These are phyloP conservation scores for Sciurus carolinensis DNA, from an alignment of 2,797 vertebrate genomes.

Conservation along the genomic window DNA sequence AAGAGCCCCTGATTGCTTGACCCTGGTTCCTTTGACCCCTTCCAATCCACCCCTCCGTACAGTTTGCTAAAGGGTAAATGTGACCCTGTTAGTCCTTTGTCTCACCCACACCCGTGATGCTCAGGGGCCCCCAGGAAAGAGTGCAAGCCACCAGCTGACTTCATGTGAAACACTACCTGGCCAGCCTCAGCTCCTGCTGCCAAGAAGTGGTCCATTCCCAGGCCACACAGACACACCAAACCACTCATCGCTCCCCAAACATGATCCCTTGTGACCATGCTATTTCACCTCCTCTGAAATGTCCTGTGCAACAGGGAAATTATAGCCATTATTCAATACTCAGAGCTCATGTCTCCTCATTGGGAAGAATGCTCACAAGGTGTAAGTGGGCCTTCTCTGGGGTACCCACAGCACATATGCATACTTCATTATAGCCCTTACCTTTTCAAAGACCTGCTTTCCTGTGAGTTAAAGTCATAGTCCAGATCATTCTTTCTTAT, in stretches of 20 bases:
- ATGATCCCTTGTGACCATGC: neutral
- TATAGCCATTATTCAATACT: neutral
- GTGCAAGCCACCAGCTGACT: neutral
- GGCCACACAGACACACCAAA: neutral
- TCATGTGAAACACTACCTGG: neutral
- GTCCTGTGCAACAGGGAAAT: neutral
- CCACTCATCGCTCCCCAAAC: neutral
- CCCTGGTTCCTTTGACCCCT: neutral
- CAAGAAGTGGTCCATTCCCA: neutral
- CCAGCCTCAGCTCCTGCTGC: neutral
- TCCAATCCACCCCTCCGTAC: neutral
- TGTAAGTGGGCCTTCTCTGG: neutral
- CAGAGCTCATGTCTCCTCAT: constrained; percentile 14
- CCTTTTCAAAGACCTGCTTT: neutral
- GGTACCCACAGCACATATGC: neutral
- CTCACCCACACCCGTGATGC: neutral
- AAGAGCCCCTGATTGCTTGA: neutral
- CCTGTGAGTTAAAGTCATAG: neutral
- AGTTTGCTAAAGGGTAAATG: neutral
- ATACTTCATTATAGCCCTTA: neutral
- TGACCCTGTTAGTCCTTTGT: neutral
- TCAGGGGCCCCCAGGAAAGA: neutral
- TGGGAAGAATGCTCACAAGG: neutral
- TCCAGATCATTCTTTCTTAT: neutral
- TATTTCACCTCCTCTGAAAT: neutral